Base-by-base conservation (phyloP, 2,113 vertebrate genomes). In the Varanus komodoensis region DNA sequence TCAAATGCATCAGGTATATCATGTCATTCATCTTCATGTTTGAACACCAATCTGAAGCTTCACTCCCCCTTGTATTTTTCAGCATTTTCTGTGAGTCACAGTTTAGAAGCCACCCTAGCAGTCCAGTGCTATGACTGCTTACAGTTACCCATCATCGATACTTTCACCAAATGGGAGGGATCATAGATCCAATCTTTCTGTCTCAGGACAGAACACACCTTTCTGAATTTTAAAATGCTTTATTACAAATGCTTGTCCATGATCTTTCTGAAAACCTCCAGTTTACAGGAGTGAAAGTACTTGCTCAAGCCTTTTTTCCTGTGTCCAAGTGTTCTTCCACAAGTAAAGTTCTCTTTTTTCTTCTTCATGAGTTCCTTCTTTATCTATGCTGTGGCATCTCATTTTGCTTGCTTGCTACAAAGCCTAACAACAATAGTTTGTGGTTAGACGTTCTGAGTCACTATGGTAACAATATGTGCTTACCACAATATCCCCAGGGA, bases 371-470 rank as follows among this genome's bases (percentile, higher is more conserved):
- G 34, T 29, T 38, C 32, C 25, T 54, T 34, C 44, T 68, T 67
- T 27, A 67, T 68, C 29, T 84, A 67, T 69, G 44, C 44, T 77
- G 81, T 57, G 52, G n/a, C 32, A 80, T 38, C 3, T 8, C 34
- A 79, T 89, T 69, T 69, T 34, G 48, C 73, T 54, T 85, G 50
- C 27, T 73, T 44, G n/a, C 52, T 64, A 54, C 52, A 82, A 52
- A 48, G 74, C 54, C 34, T 88, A 67, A 6, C 71, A 84, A 84
- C 38, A 83, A 83, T 83, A 57, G 81, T 83, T 89, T 75, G 75
- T 86, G 87, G 87, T 90, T 79, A 85, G 34, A 38, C 86, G 83
- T 80, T 71, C 75, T 90, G 87, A 80, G 82, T 90, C 89, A 86
- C n/a, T 57, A 80, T 80, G 75, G 64, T 54, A 80, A 8, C 48